Percentiles rank a stretch among this genome's conserved stretches.
These are phyloP conservation scores for Thamnophis elegans DNA, from an alignment of 2,797 vertebrate genomes.

Conservation along the genomic window DNA sequence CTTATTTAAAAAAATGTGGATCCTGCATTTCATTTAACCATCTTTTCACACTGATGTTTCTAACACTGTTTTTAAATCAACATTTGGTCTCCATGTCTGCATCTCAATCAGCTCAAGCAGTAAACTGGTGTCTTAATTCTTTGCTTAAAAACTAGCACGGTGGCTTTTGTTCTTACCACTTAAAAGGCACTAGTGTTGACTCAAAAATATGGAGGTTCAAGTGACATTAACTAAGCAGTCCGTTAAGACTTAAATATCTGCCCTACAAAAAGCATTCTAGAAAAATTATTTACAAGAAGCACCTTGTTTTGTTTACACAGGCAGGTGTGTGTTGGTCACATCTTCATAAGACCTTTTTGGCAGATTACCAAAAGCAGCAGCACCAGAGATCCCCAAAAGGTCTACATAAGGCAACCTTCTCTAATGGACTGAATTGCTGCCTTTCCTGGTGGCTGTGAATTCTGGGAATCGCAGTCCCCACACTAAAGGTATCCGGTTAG, in stretches of 20 bases:
- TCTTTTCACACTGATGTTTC: not conserved
- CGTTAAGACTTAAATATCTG: constrained; percentile 70
- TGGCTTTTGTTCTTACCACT: constrained; percentile 62
- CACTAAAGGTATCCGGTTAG: not conserved
- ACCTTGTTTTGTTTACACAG: constrained; percentile 28
- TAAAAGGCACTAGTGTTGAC: constrained; percentile 73
- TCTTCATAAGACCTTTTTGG: not conserved
- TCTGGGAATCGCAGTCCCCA: not conserved
- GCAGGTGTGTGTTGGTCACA: not conserved
- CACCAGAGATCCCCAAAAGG: not conserved
- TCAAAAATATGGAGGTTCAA: constrained; percentile 57
- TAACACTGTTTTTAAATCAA: not conserved
- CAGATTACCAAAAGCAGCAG: not conserved
- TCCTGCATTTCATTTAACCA: not conserved
- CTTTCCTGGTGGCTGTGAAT: not conserved
- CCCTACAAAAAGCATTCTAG: constrained; percentile 42
- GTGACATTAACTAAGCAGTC: constrained; percentile 63
- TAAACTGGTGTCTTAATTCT: constrained; percentile 43
- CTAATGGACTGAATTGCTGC: not conserved
- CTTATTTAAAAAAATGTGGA: not conserved
- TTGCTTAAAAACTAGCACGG: constrained; percentile 48
- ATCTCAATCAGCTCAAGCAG: constrained; percentile 58
- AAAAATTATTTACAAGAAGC: constrained; percentile 62
- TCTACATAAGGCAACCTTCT: not conserved
- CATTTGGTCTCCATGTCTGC: constrained; percentile 33